Base-by-base conservation (phyloP, 1,140 invertebrate species). In the Drosophila lacteicornis region DNA sequence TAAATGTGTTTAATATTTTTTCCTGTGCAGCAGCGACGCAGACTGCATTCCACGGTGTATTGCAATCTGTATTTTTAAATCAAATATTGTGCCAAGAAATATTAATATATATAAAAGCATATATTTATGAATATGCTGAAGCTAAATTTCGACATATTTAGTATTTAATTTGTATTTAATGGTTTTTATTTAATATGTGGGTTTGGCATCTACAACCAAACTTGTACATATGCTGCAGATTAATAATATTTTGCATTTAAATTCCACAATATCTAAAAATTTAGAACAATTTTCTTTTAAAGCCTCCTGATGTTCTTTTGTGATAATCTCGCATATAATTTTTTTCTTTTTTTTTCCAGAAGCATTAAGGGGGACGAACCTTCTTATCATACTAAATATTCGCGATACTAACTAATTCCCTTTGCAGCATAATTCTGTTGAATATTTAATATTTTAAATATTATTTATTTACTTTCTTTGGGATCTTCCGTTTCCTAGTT, bases 51-150 rank as follows among this genome's bases (percentile, higher is more conserved):
- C 85, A 90, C 85, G 81, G 67, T 68, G 63, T 73, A 90, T 79
- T 81, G 82, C 77, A 91, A 84, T 79, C 73, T 63, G 84, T 87
- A 91, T 91, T 91, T 91, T 87, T 91, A 91, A 91, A 87, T 87
- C 74, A 75, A 87, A 91, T 91, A 82, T 82, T 91, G 88, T 91
- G 88, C 88, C 88, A 91, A 91, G 79, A 91, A 82, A 60, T 73
- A 71, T 74, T 71, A 76, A 65, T 80, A 78, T 69, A 60, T 63
- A 55, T 38, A 55, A 8, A 68, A 47, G 70, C 25, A 46, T 30
- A 50, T 84, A 67, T 66, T 67, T 67, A 61, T 65, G 73, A 46
- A 58, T 66, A 46, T 71, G 15, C 42, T 59, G 7, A 22, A 46
- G 22, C 36, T 7, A 4, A 36, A 40, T 66, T 51, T 66, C 13